A percentile compares a stretch with the other conserved stretches of the same genome.
phyloP scores from a whole-genome alignment of 2,888 invertebrate species.

The Sphaerophoria rueppellii region DNA sequence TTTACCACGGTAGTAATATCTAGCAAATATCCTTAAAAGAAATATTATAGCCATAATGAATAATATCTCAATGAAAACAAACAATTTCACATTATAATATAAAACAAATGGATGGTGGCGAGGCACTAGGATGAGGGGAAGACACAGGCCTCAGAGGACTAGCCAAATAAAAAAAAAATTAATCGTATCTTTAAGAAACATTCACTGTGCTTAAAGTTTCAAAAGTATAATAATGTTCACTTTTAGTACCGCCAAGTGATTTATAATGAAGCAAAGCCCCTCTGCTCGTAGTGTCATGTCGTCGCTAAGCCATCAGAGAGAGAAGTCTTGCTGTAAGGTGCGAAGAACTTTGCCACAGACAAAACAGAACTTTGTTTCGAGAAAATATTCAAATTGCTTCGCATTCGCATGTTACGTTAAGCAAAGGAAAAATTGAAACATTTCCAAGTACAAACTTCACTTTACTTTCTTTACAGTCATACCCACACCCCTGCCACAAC shows the following conservation, averaged over 20 bases:
- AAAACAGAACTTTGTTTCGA: slow-evolving; percentile 34
- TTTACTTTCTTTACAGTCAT: slow-evolving; percentile 42
- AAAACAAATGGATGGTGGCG: not conserved
- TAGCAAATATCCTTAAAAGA: slow-evolving; percentile 52
- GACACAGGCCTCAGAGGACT: slow-evolving; percentile 30
- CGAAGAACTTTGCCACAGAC: slow-evolving; percentile 41
- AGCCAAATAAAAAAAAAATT: slow-evolving; percentile 17
- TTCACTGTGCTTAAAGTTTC: slow-evolving; percentile 41
- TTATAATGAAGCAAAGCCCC: slow-evolving; percentile 6
- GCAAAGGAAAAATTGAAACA: slow-evolving; percentile 63
- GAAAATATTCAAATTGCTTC: slow-evolving; percentile 68
- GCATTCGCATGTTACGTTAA: slow-evolving; percentile 13
- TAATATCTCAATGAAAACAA: slow-evolving; percentile 7
- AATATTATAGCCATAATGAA: slow-evolving; percentile 33
- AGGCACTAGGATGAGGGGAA: not conserved
- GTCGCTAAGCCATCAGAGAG: not conserved
- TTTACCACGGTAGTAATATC: slow-evolving; percentile 25
- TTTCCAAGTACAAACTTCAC: slow-evolving; percentile 65
- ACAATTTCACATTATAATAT: slow-evolving; percentile 12
- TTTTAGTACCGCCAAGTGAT: slow-evolving; percentile 36
- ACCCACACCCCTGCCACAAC: no score
- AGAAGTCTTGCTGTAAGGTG: slow-evolving; percentile 29
- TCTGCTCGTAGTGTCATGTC: not conserved
- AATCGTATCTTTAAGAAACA: slow-evolving; percentile 37
- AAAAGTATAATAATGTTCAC: slow-evolving; percentile 40